Evolutionary conservation across 2,797 vertebrate genomes (phyloP).

Genomic region (Clarias laeviceps): DNA sequence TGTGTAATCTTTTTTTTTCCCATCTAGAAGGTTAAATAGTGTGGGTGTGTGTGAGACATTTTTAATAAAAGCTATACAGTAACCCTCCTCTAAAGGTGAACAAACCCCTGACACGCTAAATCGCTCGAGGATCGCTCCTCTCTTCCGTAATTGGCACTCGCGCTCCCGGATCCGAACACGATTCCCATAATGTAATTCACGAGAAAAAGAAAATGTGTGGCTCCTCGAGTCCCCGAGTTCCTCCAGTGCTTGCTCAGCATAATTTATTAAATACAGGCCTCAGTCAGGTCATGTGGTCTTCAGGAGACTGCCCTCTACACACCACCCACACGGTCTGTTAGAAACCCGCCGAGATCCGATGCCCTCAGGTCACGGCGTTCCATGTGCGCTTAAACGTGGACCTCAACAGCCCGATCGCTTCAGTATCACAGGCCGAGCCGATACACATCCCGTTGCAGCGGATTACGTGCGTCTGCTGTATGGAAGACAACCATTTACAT

Average conservation of each 20-base stretch:
- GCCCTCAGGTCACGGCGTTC: constrained; percentile 11
- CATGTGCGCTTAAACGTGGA: constrained; percentile 3
- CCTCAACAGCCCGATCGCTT: neutral
- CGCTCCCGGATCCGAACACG: constrained; percentile 31
- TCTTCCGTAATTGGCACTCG: constrained; percentile 45
- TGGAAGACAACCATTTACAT: neutral
- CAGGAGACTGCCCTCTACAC: constrained; percentile 7
- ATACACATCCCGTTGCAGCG: neutral
- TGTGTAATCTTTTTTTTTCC: neutral
- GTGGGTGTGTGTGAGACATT: neutral
- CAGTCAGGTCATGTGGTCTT: constrained; percentile 19
- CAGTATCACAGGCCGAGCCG: neutral
- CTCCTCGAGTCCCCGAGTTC: constrained; percentile 25
- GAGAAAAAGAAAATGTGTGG: neutral
- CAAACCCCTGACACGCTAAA: constrained; percentile 20
- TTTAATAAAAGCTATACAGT: constrained; percentile 6
- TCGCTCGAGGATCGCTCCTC: constrained; percentile 36
- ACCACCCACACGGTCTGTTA: constrained; percentile 41
- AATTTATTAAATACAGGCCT: constrained; percentile 46
- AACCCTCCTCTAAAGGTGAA: constrained; percentile 10
- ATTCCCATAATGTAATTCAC: constrained; percentile 38
- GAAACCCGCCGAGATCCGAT: constrained; percentile 2
- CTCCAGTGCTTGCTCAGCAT: constrained; percentile 44
- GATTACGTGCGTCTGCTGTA: neutral
- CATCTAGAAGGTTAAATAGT: neutral